phyloP scores from a whole-genome alignment of 2,113 vertebrate species.

The Salvelinus sp. region DNA sequence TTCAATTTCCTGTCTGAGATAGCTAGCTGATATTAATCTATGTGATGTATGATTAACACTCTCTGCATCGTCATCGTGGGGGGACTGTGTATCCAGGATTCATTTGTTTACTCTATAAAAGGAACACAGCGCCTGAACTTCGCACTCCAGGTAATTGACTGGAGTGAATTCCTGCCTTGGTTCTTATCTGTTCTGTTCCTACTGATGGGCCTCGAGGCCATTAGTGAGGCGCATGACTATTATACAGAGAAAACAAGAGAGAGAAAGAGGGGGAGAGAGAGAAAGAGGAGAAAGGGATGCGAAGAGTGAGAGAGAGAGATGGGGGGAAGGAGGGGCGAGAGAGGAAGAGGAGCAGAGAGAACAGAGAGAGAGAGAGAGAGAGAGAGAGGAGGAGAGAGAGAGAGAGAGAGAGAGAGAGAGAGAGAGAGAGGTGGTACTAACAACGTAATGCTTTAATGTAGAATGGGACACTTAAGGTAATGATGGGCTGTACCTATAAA shows the following conservation, averaged over 20 bases:
- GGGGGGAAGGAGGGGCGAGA: conserved; percentile 11
- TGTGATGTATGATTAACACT: conserved; percentile 70
- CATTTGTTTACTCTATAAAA: conserved; percentile 77
- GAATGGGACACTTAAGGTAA: conserved; percentile 10
- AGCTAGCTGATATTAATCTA: conserved; percentile 66
- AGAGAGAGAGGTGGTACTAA: background rate
- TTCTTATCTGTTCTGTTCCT: conserved; percentile 60
- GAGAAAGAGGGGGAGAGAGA: background rate
- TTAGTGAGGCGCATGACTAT: conserved; percentile 58
- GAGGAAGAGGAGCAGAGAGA: conserved; percentile 33
- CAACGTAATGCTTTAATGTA: conserved; percentile 42
- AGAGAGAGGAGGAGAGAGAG: conserved; percentile 1
- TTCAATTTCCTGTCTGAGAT: conserved; percentile 61
- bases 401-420: conserved; percentile 43
- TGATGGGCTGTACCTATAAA: conserved; percentile 34
- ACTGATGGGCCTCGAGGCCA: conserved; percentile 60
- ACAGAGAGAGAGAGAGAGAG: conserved; percentile 46
- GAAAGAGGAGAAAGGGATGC: too few species aligned
- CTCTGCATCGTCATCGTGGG: conserved; percentile 50
- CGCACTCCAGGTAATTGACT: conserved; percentile 74
- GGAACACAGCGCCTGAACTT: conserved; percentile 63
- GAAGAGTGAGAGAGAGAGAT: conserved; percentile 34
- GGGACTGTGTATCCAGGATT: conserved; percentile 63
- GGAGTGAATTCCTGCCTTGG: conserved; percentile 62
- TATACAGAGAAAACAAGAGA: conserved; percentile 54